phyloP scores from a whole-genome alignment of 2,113 vertebrate genomes.

The Scartelaos histophorus region DNA sequence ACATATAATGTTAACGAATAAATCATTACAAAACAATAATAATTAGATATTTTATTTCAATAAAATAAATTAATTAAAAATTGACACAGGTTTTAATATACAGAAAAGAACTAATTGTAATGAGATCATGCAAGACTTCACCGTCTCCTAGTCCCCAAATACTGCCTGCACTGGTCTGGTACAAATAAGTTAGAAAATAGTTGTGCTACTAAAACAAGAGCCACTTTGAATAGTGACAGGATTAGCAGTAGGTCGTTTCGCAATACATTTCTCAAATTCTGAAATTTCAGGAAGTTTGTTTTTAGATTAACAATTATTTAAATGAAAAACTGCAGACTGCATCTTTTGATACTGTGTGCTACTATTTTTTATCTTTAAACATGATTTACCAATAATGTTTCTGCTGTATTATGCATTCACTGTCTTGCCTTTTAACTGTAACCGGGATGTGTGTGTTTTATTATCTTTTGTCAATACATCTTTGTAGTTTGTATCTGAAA shows the following conservation, averaged over 20 bases:
- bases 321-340: conserved; percentile 25
- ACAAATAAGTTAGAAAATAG: conserved; percentile 70
- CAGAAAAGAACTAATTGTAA: conserved; percentile 73
- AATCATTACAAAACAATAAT: conserved; percentile 51
- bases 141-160: conserved; percentile 60
- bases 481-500: conserved; percentile 25
- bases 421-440: neutral
- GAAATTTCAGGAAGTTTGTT: conserved; percentile 43
- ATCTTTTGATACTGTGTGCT: conserved; percentile 50
- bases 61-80: conserved; percentile 78
- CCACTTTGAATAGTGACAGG: conserved; percentile 58
- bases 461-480: conserved; percentile 18
- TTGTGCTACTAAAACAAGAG: conserved; percentile 70
- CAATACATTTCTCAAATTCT: conserved; percentile 47
- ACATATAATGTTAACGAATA: neutral
- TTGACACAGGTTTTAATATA: conserved; percentile 71
- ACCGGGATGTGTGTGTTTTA: conserved; percentile 33
- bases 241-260: conserved; percentile 44
- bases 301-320: conserved; percentile 36
- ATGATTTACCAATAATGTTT: conserved; percentile 11
- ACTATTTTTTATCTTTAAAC: conserved; percentile 27
- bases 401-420: conserved; percentile 5
- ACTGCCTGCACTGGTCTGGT: conserved; percentile 61
- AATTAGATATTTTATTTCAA: conserved; percentile 75
- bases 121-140: conserved; percentile 75